Percentiles rank a stretch among this genome's conserved stretches.
phyloP scores from a whole-genome alignment of 2,113 vertebrate species.

The Garra rufa region DNA sequence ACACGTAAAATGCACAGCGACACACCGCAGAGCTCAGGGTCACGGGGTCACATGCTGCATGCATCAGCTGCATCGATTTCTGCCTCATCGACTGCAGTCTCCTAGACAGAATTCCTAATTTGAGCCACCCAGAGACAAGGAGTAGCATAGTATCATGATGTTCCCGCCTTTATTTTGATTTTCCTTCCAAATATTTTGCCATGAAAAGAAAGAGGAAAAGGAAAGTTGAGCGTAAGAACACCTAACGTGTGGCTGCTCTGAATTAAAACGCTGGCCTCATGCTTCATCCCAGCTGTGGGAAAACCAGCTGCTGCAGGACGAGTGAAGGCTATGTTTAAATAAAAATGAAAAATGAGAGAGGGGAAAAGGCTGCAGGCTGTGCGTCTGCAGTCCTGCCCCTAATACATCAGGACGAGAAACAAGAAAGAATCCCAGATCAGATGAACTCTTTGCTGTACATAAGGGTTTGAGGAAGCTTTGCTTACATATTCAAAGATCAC shows the following conservation, averaged over 20 bases:
- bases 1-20: constrained; percentile 10
- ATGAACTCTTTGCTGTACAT: constrained; percentile 6
- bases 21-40: constrained; percentile 30
- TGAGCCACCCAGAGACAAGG: background rate
- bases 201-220: background rate
- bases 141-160: background rate
- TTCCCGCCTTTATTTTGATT: background rate
- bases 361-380: constrained; percentile 41
- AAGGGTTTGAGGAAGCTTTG: constrained; percentile 1
- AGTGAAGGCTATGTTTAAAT: constrained; percentile 61
- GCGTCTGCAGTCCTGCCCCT: constrained; percentile 35
- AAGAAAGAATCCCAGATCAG: constrained; percentile 23
- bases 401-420: constrained; percentile 15
- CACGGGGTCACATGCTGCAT: constrained; percentile 42
- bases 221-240: background rate
- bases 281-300: constrained; percentile 55
- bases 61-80: constrained; percentile 47
- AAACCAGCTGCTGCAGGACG: constrained; percentile 50
- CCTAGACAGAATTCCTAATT: constrained; percentile 33
- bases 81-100: constrained; percentile 33
- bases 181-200: background rate
- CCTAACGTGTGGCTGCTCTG: background rate
- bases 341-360: constrained; percentile 58
- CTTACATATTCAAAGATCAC: background rate
- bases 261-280: constrained; percentile 22